Evolutionary conservation across 2,113 vertebrate species (phyloP).

Genomic region (Cryptomyrus ogoouensis): DNA sequence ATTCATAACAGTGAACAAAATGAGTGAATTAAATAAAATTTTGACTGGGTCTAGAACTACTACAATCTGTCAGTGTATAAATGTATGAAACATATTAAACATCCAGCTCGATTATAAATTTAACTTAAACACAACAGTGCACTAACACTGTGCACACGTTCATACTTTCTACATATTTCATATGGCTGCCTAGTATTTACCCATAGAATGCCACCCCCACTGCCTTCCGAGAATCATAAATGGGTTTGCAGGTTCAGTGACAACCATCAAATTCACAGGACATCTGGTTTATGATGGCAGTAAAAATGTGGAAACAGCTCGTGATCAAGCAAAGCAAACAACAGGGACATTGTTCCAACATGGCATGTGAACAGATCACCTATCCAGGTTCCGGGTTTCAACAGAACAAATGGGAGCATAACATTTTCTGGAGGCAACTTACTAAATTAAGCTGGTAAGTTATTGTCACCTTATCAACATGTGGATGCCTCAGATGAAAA

Average conservation of each 20-base stretch:
- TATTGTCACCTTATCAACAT: background rate
- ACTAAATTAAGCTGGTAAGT: background rate
- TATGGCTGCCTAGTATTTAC: background rate
- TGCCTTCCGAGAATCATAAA: background rate
- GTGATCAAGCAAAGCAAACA: background rate
- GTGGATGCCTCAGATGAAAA: background rate
- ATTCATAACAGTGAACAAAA: background rate
- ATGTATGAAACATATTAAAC: background rate
- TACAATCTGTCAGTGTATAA: background rate
- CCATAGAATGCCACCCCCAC: background rate
- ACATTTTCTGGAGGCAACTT: background rate
- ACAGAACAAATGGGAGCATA: background rate
- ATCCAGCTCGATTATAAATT: background rate
- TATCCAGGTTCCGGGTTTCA: background rate
- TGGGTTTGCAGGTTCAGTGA: background rate
- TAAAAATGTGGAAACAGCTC: background rate
- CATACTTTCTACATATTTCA: background rate
- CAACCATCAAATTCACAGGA: background rate
- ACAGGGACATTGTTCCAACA: background rate
- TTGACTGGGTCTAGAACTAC: background rate
- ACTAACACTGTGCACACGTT: background rate
- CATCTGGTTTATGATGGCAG: background rate
- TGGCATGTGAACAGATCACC: background rate
- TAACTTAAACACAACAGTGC: background rate
- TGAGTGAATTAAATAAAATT: background rate